These are phyloP conservation scores for Montipora foliosa DNA, from an alignment of 64 coral and sea anemone species.

Conservation along the genomic window DNA sequence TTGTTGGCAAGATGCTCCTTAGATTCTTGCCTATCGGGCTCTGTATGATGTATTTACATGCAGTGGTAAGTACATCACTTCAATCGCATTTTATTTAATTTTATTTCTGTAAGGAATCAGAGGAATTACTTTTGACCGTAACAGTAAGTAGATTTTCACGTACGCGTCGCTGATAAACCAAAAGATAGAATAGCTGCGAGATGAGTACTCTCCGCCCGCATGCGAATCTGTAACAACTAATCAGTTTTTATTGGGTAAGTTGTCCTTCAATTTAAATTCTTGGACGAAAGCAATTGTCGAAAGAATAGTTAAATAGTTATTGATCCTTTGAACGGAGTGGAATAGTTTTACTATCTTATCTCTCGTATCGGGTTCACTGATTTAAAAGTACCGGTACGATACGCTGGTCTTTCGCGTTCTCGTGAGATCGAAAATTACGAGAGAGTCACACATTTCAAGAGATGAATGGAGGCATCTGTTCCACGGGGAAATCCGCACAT, in stretches of 20 bases:
- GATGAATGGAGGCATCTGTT: too few relatives aligned
- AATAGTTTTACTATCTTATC: background rate
- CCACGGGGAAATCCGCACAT: too few relatives aligned
- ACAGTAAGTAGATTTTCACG: slow-evolving; percentile 5
- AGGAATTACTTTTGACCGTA: background rate
- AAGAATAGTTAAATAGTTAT: too few relatives aligned
- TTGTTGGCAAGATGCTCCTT: background rate
- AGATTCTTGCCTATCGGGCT: background rate
- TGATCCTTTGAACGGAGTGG: background rate
- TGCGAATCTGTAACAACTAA: background rate
- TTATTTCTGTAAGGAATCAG: background rate
- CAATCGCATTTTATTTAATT: background rate
- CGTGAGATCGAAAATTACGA: too few relatives aligned
- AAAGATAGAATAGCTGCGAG: background rate
- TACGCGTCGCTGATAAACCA: background rate
- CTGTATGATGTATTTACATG: background rate
- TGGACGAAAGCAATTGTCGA: too few relatives aligned
- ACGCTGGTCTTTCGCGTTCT: too few relatives aligned
- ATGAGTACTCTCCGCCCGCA: background rate
- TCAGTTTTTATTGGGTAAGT: background rate
- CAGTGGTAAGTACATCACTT: background rate
- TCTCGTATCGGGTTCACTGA: too few relatives aligned
- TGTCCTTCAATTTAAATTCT: too few relatives aligned
- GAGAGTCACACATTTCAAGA: too few relatives aligned
- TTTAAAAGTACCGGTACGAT: too few relatives aligned